A percentile compares a stretch with the other conserved stretches of the same genome.
Evolutionary conservation across 2,888 invertebrate species (phyloP).

Genomic region (Rhimphoctona megacephalus): DNA sequence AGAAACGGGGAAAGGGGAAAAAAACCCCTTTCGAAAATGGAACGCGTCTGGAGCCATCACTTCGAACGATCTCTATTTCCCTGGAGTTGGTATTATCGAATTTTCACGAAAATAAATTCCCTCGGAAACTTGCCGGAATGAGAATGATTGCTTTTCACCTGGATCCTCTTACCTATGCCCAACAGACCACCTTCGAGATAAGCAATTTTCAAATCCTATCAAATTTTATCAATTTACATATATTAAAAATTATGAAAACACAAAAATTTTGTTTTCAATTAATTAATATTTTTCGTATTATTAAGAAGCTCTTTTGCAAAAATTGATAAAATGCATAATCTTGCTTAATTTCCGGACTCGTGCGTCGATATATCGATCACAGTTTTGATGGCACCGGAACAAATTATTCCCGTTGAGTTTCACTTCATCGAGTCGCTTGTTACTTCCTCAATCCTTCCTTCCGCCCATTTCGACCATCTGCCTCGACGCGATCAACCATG

Average conservation of each 20-base stretch:
- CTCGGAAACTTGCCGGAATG: conserved; percentile 30
- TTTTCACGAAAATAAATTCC: conserved; percentile 61
- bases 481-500: conserved; percentile 4
- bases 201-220: not conserved
- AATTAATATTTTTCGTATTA: not conserved
- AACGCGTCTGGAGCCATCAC: conserved; percentile 36
- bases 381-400: not conserved
- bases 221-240: not conserved
- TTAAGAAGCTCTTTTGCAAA: not conserved
- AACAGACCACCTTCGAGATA: not conserved
- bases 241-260: not conserved
- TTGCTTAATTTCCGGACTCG: not conserved
- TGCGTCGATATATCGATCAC: not conserved
- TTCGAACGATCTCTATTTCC: conserved; percentile 60
- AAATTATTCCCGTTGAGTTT: conserved; percentile 23
- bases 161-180: not conserved
- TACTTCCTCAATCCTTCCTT: conserved; percentile 44
- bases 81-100: conserved; percentile 57
- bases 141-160: conserved; percentile 23
- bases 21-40: conserved; percentile 23
- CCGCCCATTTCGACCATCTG: conserved; percentile 29
- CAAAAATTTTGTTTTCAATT: not conserved
- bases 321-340: not conserved
- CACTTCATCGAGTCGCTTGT: conserved; percentile 30
- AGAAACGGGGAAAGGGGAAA: not conserved